Percentiles rank a stretch among this genome's conserved stretches.
phyloP scores from a whole-genome alignment of 2,888 invertebrate genomes.

The Omphaloscelis lunosa region DNA sequence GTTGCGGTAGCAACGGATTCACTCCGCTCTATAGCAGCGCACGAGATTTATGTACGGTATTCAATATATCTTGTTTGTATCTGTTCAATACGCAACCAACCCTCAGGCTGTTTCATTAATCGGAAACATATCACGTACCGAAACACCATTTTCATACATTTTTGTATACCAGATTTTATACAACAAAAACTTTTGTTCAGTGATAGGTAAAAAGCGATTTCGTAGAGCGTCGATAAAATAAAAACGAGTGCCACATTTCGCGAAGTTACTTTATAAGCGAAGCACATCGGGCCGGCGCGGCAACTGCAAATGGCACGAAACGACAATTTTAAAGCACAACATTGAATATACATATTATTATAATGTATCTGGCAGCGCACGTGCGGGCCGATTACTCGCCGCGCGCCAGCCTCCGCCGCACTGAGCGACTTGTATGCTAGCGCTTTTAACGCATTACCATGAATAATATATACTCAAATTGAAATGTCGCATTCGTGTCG shows the following conservation, averaged over 20 bases:
- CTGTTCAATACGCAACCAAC: constrained; percentile 66
- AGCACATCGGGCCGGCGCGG: constrained; percentile 82
- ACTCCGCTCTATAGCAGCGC: constrained; percentile 71
- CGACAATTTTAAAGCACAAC: constrained; percentile 89
- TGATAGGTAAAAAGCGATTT: constrained; percentile 78
- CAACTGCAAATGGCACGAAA: constrained; percentile 88
- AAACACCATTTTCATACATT: constrained; percentile 62
- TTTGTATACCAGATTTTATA: constrained; percentile 53
- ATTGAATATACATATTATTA: constrained; percentile 86
- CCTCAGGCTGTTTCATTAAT: constrained; percentile 72
- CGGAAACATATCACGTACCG: constrained; percentile 67
- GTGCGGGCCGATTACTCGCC: constrained; percentile 87
- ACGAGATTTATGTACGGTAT: constrained; percentile 79
- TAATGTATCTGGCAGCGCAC: constrained; percentile 84
- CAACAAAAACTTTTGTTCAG: constrained; percentile 70
- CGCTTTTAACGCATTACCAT: constrained; percentile 91
- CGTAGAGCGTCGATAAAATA: constrained; percentile 79
- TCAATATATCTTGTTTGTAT: constrained; percentile 80
- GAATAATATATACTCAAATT: constrained; percentile 90
- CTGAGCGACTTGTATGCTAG: constrained; percentile 84
- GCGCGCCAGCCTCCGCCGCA: constrained; percentile 72
- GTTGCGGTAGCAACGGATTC: constrained; percentile 76
- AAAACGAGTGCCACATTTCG: constrained; percentile 82
- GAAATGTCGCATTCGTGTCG: constrained; percentile 90
- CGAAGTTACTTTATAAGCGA: constrained; percentile 86